Conservation (phyloP, 2,888 invertebrate species). For the Cosmia pyralina region DNA sequence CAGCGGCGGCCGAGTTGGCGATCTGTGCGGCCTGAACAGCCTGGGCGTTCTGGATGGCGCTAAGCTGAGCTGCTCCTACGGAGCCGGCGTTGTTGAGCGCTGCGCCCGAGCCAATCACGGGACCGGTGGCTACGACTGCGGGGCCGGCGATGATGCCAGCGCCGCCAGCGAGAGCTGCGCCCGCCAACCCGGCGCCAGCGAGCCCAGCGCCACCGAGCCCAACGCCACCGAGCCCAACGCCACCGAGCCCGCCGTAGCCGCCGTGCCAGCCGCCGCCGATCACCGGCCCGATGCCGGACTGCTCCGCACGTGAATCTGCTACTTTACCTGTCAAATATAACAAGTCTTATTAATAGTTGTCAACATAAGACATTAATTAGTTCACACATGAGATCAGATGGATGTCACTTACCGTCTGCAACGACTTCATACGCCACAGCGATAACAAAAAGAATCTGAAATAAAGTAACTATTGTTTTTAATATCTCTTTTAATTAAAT, state of each 20-base stretch:
- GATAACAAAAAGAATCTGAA: conserved; percentile 87
- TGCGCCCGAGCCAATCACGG: conserved; percentile 74
- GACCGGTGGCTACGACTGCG: conserved; percentile 61
- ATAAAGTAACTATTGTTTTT: conserved; percentile 40
- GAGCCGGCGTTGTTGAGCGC: conserved; percentile 85
- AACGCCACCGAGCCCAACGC: conserved; percentile 40
- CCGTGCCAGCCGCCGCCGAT: conserved; percentile 62
- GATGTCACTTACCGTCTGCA: conserved; percentile 79
- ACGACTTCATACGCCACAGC: conserved; percentile 84
- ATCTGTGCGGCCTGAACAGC: conserved; percentile 85
- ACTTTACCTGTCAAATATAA: conserved; percentile 60
- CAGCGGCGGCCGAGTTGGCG: conserved; percentile 85
- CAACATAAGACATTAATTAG: background rate
- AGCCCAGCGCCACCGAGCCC: conserved; percentile 63
- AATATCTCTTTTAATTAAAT: background rate
- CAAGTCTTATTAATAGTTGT: background rate
- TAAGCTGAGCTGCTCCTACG: conserved; percentile 85
- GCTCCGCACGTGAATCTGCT: conserved; percentile 76
- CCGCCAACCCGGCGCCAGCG: conserved; percentile 53
- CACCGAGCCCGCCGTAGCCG: conserved; percentile 57
- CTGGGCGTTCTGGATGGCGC: conserved; percentile 87
- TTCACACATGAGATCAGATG: background rate
- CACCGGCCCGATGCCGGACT: conserved; percentile 71
- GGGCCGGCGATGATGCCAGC: conserved; percentile 64
- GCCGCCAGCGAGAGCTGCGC: conserved; percentile 51